Base-by-base conservation (phyloP, 2,888 invertebrate genomes). In the Pilophorus perplexus region DNA sequence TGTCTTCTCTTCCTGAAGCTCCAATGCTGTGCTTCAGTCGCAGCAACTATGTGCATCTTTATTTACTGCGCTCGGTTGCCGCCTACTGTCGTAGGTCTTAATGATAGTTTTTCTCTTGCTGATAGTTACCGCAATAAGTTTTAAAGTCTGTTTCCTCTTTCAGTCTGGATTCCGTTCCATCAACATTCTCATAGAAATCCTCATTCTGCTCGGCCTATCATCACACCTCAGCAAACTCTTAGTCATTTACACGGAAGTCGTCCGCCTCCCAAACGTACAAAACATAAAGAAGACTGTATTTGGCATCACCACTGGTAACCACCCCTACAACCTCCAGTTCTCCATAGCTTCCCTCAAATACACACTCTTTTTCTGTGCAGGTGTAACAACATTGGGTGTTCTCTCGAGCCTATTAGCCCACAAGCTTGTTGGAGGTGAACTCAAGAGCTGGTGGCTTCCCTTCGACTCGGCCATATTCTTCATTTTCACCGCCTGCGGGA, bases 151-250 rank as follows among this genome's bases (percentile, higher is more conserved):
- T 48, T 44, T 18, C 22, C 52, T 38, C 14, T 22, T 79, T 60
- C 76, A 86, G 85, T 80, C 79, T 72, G 81, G 81, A 71, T 83
- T 81, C 73, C 80, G 83, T 62, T 79, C 82, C 72, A 80, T 85
- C 70, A 82, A 84, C 72, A 83, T 84, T 72, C 79, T 82, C 65
- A 76, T 86, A 72, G 85, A 86, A 75, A 82, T 83, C 48, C 80
- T 85, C 78, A 77, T 88, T 74, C 81, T 87, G 74, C 78, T 85
- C 12, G 85, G 84, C 0, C 82, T 86, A 76, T 87, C 87, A 5
- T 85, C 87, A 20, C 83, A 88, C 70, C 82, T 88, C 68, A 87
- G 87, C 40, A 86, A 85, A 74, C 83, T 87, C 37, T 78, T 88
- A 59, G 80, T 87, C 68, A 81, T 88, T 70, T 87, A 87, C 72